phyloP scores from a whole-genome alignment of 1,140 invertebrate species.

The Ridgeia piscesae region DNA sequence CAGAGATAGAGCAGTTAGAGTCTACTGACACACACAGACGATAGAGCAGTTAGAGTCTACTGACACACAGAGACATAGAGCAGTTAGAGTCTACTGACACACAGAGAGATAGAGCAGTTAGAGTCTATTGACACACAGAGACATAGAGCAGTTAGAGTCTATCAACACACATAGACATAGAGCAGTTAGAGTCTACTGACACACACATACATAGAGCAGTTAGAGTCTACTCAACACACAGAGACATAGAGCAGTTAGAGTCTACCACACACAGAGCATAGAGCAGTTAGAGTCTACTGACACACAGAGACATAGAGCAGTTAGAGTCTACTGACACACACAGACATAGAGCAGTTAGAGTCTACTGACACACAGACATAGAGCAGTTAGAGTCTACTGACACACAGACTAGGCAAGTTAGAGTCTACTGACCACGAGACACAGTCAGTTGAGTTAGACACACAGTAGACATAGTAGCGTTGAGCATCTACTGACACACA shows the following conservation, averaged over 20 bases:
- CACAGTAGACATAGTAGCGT: slow-evolving; percentile 68
- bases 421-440: slow-evolving; percentile 56
- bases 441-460: slow-evolving; percentile 67
- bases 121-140: not conserved
- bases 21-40: not conserved
- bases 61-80: not conserved
- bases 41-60: not conserved
- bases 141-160: too few species aligned
- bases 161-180: not conserved
- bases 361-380: too few species aligned
- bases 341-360: not conserved
- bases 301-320: not conserved
- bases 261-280: too few species aligned
- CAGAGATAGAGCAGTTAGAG: too few species aligned
- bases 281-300: too few species aligned
- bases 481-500: too few species aligned
- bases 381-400: too few species aligned
- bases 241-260: not conserved
- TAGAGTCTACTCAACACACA: too few species aligned
- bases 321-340: not conserved
- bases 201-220: not conserved
- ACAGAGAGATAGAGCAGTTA: not conserved
- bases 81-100: not conserved
- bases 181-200: not conserved
- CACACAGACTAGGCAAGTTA: too few species aligned